Base-by-base conservation (phyloP, 1,140 invertebrate species). In the Drosophila oshimai region DNA sequence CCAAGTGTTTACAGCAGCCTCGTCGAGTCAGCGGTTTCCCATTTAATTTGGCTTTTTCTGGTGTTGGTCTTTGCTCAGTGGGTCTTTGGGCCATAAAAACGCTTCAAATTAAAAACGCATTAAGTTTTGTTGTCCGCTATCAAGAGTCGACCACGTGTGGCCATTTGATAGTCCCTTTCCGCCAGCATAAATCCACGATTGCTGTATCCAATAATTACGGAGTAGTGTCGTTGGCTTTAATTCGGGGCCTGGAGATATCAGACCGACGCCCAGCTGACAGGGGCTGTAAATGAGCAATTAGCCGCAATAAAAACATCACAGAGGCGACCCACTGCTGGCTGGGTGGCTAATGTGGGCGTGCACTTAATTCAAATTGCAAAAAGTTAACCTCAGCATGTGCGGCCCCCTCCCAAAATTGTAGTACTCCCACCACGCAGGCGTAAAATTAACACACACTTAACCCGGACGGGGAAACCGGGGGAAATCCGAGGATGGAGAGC, bases 311-410 rank as follows among this genome's bases (percentile, higher is more conserved):
- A 86, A 86, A 76, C 76, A 76, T 80, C 76, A 61, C 55, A 45
- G 49, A 41, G 61, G 36, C 44, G 33, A 39, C 13, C 18, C 26
- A 47, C 34, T 18, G 24, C 34, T 42, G 13, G 20, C 13, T 26
- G 41, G 53, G 12, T 34, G 18, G 10, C 5, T 29, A 33, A 6
- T 12, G 6, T 12, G 18, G 33, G 67, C 53, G 67, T 54, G 76
- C 68, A 76, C 80, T 87, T 86, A 87, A 86, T 87, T 86, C 80
- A 87, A 86, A 86, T 86, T 65, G 75, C 81, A 62, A 78, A 79
- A 74, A 83, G 64, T 84, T 70, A 62, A 65, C 74, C 72, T 47
- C 41, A 42, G 17, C 68, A 61, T 70, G 47, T 55, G 70, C 39
- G 13, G 9, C 26, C 15, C 26, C 37, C 22, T 22, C 45, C 31